These are phyloP conservation scores for Nannoperca obscura DNA, from an alignment of 2,797 vertebrate genomes.

Conservation along the genomic window DNA sequence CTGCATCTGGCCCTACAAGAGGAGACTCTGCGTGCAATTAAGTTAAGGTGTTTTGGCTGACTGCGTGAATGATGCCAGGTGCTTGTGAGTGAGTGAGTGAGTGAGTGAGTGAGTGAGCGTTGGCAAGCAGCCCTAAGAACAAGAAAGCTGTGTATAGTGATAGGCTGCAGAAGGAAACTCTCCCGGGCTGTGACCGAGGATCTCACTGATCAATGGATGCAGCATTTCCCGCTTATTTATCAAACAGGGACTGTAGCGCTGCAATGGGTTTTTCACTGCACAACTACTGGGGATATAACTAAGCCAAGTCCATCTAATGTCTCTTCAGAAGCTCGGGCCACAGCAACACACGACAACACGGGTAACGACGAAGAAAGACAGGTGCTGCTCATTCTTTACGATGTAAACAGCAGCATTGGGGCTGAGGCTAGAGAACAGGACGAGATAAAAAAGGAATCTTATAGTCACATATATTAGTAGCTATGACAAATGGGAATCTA, in stretches of 20 bases:
- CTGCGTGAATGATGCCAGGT: slow-evolving; percentile 30
- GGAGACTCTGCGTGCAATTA: slow-evolving; percentile 32
- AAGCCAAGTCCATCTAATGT: slow-evolving; percentile 8
- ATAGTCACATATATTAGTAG: not conserved
- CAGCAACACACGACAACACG: not conserved
- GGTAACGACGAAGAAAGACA: not conserved
- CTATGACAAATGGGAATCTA: not conserved
- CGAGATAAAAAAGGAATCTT: not conserved
- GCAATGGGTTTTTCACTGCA: slow-evolving; percentile 34
- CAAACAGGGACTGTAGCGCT: slow-evolving; percentile 24
- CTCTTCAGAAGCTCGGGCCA: slow-evolving; percentile 20
- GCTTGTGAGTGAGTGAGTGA: slow-evolving; percentile 1
- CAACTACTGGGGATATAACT: slow-evolving; percentile 44
- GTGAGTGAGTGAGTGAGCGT: not conserved
- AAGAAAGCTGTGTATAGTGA: slow-evolving; percentile 28
- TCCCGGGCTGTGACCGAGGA: slow-evolving; percentile 33
- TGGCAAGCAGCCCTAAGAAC: slow-evolving; percentile 27
- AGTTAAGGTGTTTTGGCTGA: slow-evolving; percentile 51
- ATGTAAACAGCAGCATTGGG: slow-evolving; percentile 4
- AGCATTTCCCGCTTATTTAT: slow-evolving; percentile 58
- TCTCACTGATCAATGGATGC: slow-evolving; percentile 66
- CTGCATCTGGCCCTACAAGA: slow-evolving; percentile 29
- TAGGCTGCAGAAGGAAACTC: slow-evolving; percentile 47
- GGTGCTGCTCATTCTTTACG: slow-evolving; percentile 10
- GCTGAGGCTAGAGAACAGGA: not conserved